Evolutionary conservation across 1,140 invertebrate genomes (phyloP).

Genomic region (Drosophila nebulosa): DNA sequence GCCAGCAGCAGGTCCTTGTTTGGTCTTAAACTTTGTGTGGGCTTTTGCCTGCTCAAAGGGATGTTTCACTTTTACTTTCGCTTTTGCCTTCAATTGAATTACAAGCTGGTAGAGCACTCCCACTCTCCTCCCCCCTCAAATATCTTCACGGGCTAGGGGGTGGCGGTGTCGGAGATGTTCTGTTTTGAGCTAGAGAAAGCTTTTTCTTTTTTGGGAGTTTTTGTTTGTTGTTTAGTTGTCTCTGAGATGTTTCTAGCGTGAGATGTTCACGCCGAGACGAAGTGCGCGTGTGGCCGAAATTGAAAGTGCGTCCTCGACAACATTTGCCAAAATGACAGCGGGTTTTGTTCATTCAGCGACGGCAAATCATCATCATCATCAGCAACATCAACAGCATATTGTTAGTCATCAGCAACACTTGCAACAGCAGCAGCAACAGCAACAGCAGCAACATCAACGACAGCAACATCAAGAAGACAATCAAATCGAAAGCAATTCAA

Average conservation of each 20-base stretch:
- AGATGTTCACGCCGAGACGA: slow-evolving; percentile 77
- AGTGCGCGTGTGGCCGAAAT: slow-evolving; percentile 72
- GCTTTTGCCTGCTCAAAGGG: slow-evolving; percentile 52
- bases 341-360: slow-evolving; percentile 76
- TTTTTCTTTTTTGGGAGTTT: slow-evolving; percentile 48
- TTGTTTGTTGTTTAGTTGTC: slow-evolving; percentile 73
- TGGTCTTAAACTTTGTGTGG: slow-evolving; percentile 21
- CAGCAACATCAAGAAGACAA: slow-evolving; percentile 34
- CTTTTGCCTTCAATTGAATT: slow-evolving; percentile 53
- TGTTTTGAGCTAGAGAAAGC: slow-evolving; percentile 38
- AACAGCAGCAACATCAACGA: slow-evolving; percentile 16
- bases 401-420: neutral
- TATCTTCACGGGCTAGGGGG: neutral
- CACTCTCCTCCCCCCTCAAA: neutral
- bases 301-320: slow-evolving; percentile 40
- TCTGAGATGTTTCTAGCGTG: slow-evolving; percentile 80
- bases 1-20: slow-evolving; percentile 13
- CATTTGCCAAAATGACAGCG: slow-evolving; percentile 69
- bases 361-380: slow-evolving; percentile 61
- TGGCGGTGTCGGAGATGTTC: neutral
- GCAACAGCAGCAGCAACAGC: slow-evolving; percentile 20
- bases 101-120: slow-evolving; percentile 17
- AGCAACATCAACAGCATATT: slow-evolving; percentile 19
- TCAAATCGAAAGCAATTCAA: slow-evolving; percentile 52
- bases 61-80: slow-evolving; percentile 59